phyloP scores from a whole-genome alignment of 1,140 invertebrate species.

The Philaenus spumarius region DNA sequence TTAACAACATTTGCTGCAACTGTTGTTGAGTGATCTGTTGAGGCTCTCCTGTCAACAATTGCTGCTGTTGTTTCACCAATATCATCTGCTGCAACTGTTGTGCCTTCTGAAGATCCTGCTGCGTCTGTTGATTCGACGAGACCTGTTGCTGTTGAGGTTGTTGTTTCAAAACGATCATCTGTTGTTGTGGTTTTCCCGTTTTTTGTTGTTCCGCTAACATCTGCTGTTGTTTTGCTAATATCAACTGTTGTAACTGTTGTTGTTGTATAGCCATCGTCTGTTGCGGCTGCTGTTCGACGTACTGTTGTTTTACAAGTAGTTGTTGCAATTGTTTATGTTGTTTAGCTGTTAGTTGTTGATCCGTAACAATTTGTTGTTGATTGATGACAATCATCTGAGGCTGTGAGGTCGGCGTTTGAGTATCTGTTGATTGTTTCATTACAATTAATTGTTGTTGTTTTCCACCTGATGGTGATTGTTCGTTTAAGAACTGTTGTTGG shows the following conservation, averaged over 20 bases:
- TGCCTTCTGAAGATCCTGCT: conserved; percentile 1
- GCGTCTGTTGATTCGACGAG: neutral
- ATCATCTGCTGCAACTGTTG: conserved; percentile 33
- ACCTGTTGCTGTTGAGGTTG: conserved; percentile 22
- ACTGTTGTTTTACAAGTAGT: conserved; percentile 18
- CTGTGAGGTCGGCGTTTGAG: conserved; percentile 12
- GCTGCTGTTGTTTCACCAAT: conserved; percentile 25
- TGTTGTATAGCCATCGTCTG: conserved; percentile 11
- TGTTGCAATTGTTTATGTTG: conserved; percentile 29
- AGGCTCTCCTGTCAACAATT: conserved; percentile 19
- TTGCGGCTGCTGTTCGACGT: conserved; percentile 8
- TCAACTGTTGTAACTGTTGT: conserved; percentile 24
- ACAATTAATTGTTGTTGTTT: conserved; percentile 23
- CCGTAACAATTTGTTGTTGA: conserved; percentile 25
- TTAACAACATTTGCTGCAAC: conserved; percentile 27
- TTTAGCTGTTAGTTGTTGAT: conserved; percentile 23
- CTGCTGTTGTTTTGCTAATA: conserved; percentile 27
- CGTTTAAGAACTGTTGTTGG: conserved; percentile 19
- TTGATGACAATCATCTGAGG: conserved; percentile 30
- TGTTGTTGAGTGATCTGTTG: conserved; percentile 32
- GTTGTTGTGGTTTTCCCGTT: conserved; percentile 30
- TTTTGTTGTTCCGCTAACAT: conserved; percentile 24
- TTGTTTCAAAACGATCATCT: conserved; percentile 39
- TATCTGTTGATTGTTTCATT: conserved; percentile 26
- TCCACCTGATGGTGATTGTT: conserved; percentile 12